A percentile compares a stretch with the other conserved stretches of the same genome.
These are phyloP conservation scores for Marasmarcha lunaedactyla DNA, from an alignment of 2,888 invertebrate genomes.

Conservation along the genomic window DNA sequence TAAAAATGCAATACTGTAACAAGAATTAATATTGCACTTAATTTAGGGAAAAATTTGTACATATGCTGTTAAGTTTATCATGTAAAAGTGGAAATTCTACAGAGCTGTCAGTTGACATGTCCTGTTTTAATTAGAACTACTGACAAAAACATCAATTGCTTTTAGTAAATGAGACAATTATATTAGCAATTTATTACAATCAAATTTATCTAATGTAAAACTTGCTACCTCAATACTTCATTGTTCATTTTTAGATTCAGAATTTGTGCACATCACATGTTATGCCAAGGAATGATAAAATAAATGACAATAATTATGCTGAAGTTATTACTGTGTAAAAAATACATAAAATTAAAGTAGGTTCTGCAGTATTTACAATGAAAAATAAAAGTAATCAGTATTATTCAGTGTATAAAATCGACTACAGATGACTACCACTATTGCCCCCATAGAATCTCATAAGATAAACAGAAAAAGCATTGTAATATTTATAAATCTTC, in stretches of 20 bases:
- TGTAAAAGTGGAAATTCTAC: constrained; percentile 1
- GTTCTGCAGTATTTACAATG: neutral
- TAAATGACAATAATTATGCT: neutral
- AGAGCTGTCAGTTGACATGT: too few species aligned
- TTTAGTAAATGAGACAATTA: neutral
- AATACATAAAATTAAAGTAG: neutral
- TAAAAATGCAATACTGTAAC: neutral
- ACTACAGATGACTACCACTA: neutral
- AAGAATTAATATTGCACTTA: neutral
- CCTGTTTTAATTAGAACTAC: too few species aligned
- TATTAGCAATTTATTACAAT: neutral
- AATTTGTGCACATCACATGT: constrained; percentile 42
- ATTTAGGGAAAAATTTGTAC: too few species aligned
- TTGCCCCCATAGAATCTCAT: neutral
- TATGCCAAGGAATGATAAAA: constrained; percentile 30
- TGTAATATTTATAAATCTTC: neutral
- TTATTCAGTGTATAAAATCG: neutral
- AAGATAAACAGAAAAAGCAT: neutral
- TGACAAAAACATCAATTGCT: too few species aligned
- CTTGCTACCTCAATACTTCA: too few species aligned
- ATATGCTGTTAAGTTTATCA: too few species aligned
- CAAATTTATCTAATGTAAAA: too few species aligned
- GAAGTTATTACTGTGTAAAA: neutral
- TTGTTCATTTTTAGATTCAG: constrained; percentile 5
- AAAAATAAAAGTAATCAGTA: neutral